phyloP scores from a whole-genome alignment of 2,888 invertebrate species.

The Thymelicus lineola region DNA sequence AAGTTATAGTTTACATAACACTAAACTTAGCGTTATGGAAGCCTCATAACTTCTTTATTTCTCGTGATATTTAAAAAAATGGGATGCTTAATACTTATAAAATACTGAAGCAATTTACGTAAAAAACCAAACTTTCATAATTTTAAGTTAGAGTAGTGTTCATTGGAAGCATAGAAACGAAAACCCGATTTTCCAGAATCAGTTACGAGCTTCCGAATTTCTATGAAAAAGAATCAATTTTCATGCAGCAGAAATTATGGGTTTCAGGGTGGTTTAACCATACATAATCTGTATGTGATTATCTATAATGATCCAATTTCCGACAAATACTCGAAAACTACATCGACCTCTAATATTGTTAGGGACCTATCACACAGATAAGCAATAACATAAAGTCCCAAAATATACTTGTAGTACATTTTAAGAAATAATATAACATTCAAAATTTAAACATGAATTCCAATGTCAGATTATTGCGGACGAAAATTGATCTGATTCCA shows the following conservation, averaged over 20 bases:
- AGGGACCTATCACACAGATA: conserved; percentile 1
- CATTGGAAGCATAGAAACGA: too few species aligned
- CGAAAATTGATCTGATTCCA: conserved; percentile 16
- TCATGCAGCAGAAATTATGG: too few species aligned
- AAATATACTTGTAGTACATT: not conserved
- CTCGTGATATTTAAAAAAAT: too few species aligned
- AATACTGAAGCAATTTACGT: too few species aligned
- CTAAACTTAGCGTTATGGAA: too few species aligned
- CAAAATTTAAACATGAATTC: not conserved
- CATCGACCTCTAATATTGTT: conserved; percentile 11
- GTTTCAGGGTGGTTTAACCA: not conserved
- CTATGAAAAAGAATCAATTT: not conserved
- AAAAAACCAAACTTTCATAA: too few species aligned
- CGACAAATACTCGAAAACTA: conserved; percentile 15
- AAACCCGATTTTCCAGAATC: too few species aligned
- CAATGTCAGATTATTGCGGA: not conserved
- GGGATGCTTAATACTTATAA: too few species aligned
- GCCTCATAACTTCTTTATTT: too few species aligned
- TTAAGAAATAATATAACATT: too few species aligned
- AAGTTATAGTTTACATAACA: too few species aligned
- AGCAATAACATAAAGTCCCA: not conserved
- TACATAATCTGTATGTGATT: conserved; percentile 21
- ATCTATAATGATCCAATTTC: conserved; percentile 18
- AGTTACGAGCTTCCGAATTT: not conserved
- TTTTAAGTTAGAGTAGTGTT: too few species aligned